These are phyloP conservation scores for Dioctria rufipes DNA, from an alignment of 2,888 invertebrate genomes.

Conservation along the genomic window DNA sequence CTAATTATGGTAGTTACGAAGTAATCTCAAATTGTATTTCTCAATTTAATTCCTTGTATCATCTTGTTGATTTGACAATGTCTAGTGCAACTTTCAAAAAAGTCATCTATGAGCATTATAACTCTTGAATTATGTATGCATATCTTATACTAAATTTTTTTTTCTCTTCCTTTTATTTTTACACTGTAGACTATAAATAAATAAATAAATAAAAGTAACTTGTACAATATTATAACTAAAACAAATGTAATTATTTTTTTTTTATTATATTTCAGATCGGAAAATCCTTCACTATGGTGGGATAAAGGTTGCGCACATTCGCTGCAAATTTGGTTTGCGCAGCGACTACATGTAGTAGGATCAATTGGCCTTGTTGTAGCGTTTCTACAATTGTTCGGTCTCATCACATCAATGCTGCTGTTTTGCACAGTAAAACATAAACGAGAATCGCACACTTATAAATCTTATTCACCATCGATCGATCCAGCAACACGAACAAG, in stretches of 20 bases:
- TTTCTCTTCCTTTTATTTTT: too few species aligned
- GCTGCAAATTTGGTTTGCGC: slow-evolving; percentile 83
- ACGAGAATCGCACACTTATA: slow-evolving; percentile 79
- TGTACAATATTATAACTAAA: not conserved
- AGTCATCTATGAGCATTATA: too few species aligned
- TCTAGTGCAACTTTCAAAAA: too few species aligned
- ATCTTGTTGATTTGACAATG: too few species aligned
- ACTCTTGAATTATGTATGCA: too few species aligned
- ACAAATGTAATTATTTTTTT: not conserved
- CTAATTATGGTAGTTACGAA: too few species aligned
- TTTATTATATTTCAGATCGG: slow-evolving; percentile 64
- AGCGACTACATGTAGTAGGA: slow-evolving; percentile 85
- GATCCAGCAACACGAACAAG: slow-evolving; percentile 71
- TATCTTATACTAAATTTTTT: too few species aligned
- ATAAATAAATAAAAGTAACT: too few species aligned
- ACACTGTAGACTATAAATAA: too few species aligned
- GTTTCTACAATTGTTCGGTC: slow-evolving; percentile 84
- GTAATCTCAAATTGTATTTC: too few species aligned
- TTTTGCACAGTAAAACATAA: slow-evolving; percentile 83
- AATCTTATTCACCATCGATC: slow-evolving; percentile 76
- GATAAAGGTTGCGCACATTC: slow-evolving; percentile 83
- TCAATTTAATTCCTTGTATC: too few species aligned
- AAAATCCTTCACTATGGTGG: slow-evolving; percentile 76
- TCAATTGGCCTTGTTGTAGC: slow-evolving; percentile 83
- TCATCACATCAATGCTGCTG: slow-evolving; percentile 82